Evolutionary conservation across 2,888 invertebrate species (phyloP), one percentile per base, ranked within the genome.

Genomic region (Ditula angustiorana): DNA sequence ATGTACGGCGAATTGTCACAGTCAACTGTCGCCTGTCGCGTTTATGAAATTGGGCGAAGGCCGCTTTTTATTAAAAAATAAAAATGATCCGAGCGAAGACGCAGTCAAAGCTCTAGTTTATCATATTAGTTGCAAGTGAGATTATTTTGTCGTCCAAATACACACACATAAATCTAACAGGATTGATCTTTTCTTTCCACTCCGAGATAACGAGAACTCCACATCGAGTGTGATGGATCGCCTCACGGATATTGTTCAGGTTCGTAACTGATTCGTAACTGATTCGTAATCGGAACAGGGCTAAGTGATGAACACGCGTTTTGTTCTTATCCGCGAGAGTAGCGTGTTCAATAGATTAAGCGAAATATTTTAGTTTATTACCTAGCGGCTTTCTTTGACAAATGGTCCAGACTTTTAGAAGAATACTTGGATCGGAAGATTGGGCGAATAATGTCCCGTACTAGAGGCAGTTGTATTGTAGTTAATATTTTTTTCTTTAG

Each of bases 191-290:
- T 55, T 46, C 41, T 41, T 16, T 30, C 56, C 46, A 49, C 26
- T 58, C 35, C 30, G 52, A 67, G 64, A 64, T 67, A 64, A 57
- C 55, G 49, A 59, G 52, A 33, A 63, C 60, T 67, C 60, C 50
- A 28, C 56, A 67, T 46, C 66, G 37, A 60, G 41, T 56, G 35
- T 64, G 64, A 67, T 64, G 67, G 67, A 67, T 64, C 41, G 10
- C 41, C 41, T n/a, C 10, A 19, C 19, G 10, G 41, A 41, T 41
- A 19, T 41, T 41, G 41, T 41, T 41, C 41, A 41, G 35, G 5
- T 19, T 7, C 41, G 41, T 41, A 41, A 41, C 35, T 3, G 26
- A 5, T 53, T 35, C 33, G 46, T 46, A 61, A 61, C 53, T 60
- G 21, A 41, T 50, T 57, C 35, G 47, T 8, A 41, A 61, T 55